These are phyloP conservation scores for Lamproptera curius DNA, from an alignment of 2,888 invertebrate species.

Conservation along the genomic window DNA sequence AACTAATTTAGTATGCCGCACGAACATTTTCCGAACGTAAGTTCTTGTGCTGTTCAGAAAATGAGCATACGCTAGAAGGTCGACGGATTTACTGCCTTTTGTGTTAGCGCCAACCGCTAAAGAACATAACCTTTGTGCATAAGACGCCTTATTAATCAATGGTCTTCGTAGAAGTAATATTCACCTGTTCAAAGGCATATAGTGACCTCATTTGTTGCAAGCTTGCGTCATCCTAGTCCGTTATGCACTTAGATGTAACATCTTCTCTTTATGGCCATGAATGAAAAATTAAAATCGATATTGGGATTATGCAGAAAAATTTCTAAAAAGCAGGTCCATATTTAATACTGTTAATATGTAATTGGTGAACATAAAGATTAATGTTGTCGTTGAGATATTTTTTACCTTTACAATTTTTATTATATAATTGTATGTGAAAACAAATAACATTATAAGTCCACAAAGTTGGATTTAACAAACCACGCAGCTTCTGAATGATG, in stretches of 20 bases:
- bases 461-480: no score
- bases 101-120: slow-evolving; percentile 33
- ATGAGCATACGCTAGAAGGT: slow-evolving; percentile 49
- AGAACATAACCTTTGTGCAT: slow-evolving; percentile 26
- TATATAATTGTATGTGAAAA: no score
- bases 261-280: not conserved
- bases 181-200: slow-evolving; percentile 3
- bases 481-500: no score
- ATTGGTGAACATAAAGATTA: no score
- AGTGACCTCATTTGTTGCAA: slow-evolving; percentile 15
- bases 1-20: no score
- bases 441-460: no score
- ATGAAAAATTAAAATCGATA: not conserved
- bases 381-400: no score
- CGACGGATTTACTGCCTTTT: slow-evolving; percentile 58
- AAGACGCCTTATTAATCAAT: slow-evolving; percentile 17
- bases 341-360: no score
- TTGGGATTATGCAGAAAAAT: not conserved
- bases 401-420: no score
- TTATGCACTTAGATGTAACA: slow-evolving; percentile 9
- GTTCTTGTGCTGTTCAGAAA: slow-evolving; percentile 24
- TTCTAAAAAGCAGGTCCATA: no score
- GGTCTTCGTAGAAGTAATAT: slow-evolving; percentile 10
- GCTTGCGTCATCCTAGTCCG: slow-evolving; percentile 7
- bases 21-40: slow-evolving; percentile 2